These are phyloP conservation scores for Pangasius larnaudii DNA, from an alignment of 2,797 vertebrate genomes.

Conservation along the genomic window DNA sequence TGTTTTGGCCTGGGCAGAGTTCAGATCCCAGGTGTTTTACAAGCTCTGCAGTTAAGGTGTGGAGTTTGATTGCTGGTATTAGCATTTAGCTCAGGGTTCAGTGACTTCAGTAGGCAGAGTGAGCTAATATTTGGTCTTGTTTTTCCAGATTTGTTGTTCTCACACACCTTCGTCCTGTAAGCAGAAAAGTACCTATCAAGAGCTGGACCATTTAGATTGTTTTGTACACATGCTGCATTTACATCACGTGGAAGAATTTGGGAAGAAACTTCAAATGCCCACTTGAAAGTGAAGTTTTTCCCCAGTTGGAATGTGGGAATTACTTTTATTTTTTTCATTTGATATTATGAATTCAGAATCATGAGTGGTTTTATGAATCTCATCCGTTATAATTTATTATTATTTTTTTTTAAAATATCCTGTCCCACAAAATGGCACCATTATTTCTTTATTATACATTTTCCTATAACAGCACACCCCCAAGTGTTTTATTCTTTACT, in stretches of 20 bases:
- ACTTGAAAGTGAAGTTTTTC: not conserved
- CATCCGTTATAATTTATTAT: too few species aligned
- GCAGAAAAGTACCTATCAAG: not conserved
- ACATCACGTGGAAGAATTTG: not conserved
- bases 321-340: not conserved
- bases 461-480: not conserved
- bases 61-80: constrained; percentile 1
- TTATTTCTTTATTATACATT: too few species aligned
- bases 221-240: not conserved
- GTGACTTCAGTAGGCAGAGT: not conserved
- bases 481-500: not conserved
- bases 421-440: not conserved
- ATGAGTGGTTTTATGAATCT: not conserved
- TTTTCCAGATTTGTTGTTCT: not conserved
- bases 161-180: not conserved
- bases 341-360: not conserved
- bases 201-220: not conserved
- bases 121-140: not conserved
- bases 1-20: constrained; percentile 8
- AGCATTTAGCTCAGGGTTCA: not conserved
- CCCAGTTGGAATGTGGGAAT: not conserved
- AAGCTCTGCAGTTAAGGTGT: constrained; percentile 5
- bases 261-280: not conserved
- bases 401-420: not conserved
- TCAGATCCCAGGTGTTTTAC: constrained; percentile 20